Conservation (phyloP, 2,888 invertebrate species). For the Lampropteryx suffumata region DNA sequence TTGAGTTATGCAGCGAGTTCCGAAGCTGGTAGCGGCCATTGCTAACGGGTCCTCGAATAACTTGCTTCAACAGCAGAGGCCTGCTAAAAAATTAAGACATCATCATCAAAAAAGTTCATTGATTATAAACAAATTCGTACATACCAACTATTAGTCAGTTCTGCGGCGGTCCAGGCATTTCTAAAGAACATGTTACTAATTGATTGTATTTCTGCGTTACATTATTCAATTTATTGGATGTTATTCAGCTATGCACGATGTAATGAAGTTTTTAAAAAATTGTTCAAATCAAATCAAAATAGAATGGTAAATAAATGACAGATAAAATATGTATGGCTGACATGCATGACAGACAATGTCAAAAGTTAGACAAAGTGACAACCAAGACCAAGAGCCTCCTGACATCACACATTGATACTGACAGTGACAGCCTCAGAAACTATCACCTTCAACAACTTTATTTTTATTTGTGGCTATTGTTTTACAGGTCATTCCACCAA, state of each 20-base stretch:
- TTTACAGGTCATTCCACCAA: no score
- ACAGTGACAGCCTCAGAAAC: no score
- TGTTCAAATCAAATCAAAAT: constrained; percentile 39
- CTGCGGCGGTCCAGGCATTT: constrained; percentile 67
- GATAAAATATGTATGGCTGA: no score
- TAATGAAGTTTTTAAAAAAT: constrained; percentile 38
- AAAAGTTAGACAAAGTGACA: no score
- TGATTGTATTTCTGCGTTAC: constrained; percentile 44
- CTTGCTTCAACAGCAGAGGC: constrained; percentile 44
- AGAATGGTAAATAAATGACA: constrained; percentile 1
- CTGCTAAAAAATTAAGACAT: constrained; percentile 44
- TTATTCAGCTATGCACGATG: constrained; percentile 3
- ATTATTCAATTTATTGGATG: constrained; percentile 42
- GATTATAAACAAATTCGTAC: constrained; percentile 24
- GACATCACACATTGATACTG: no score
- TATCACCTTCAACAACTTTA: no score
- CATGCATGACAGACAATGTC: no score
- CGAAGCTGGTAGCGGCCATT: constrained; percentile 55
- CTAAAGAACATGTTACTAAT: constrained; percentile 67
- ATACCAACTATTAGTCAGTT: constrained; percentile 66
- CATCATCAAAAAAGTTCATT: background rate
- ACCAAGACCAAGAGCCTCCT: no score
- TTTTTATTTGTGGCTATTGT: no score
- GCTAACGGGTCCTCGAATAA: constrained; percentile 34
- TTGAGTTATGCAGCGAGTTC: constrained; percentile 63